These are phyloP conservation scores for Sitodiplosis mosellana DNA, from an alignment of 1,140 invertebrate genomes.

Conservation along the genomic window DNA sequence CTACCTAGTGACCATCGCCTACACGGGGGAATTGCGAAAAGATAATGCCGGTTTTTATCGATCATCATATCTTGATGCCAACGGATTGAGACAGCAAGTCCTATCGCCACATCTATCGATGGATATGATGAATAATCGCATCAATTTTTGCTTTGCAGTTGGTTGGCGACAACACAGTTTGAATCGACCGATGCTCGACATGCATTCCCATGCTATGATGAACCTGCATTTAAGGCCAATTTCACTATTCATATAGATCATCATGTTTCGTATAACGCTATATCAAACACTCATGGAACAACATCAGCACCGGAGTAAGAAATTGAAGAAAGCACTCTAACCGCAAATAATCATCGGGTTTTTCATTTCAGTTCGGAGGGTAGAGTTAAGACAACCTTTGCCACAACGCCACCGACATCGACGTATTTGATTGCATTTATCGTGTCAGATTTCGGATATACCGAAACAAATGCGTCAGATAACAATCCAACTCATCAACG, in stretches of 20 bases:
- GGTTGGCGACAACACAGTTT: constrained; percentile 77
- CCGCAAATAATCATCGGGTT: neutral
- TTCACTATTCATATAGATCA: constrained; percentile 61
- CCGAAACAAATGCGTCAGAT: constrained; percentile 29
- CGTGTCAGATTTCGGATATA: constrained; percentile 64
- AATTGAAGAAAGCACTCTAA: neutral
- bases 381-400: constrained; percentile 33
- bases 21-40: constrained; percentile 8
- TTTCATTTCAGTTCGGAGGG: neutral
- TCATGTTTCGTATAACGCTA: constrained; percentile 45
- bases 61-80: constrained; percentile 33
- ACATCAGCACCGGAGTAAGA: constrained; percentile 1
- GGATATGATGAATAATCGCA: neutral
- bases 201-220: constrained; percentile 91
- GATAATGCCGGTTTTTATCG: constrained; percentile 24
- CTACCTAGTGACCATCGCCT: constrained; percentile 29
- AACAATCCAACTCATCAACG: constrained; percentile 37
- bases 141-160: constrained; percentile 28
- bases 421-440: constrained; percentile 84
- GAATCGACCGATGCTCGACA: constrained; percentile 82
- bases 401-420: constrained; percentile 72
- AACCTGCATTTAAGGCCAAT: constrained; percentile 80
- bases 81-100: constrained; percentile 8
- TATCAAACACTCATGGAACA: constrained; percentile 57
- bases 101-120: neutral